phyloP scores from a whole-genome alignment of 2,888 invertebrate species.

The Pyrocoelia pectoralis region DNA sequence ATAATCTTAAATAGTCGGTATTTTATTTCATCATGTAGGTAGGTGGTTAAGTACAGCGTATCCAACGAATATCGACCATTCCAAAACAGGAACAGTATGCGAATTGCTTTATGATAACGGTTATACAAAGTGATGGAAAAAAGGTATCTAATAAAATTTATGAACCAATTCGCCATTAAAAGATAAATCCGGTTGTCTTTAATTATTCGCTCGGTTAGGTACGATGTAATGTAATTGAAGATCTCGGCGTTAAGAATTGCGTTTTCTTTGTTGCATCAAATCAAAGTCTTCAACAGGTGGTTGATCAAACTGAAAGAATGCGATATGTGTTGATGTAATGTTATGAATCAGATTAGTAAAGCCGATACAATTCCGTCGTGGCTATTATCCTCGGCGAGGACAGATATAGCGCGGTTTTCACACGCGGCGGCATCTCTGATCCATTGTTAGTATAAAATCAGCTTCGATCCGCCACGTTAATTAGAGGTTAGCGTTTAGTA shows the following conservation, averaged over 20 bases:
- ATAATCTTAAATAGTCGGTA: too few species aligned
- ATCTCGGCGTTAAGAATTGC: background rate
- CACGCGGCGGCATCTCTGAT: slow-evolving; percentile 38
- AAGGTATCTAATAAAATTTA: background rate
- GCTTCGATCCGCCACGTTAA: slow-evolving; percentile 37
- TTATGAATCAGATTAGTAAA: slow-evolving; percentile 28
- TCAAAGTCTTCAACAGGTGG: slow-evolving; percentile 17
- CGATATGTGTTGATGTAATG: slow-evolving; percentile 16
- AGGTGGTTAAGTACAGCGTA: too few species aligned
- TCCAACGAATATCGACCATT: too few species aligned
- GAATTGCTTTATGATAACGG: too few species aligned
- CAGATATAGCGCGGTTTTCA: slow-evolving; percentile 37
- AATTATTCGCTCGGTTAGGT: slow-evolving; percentile 7
- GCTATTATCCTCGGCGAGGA: slow-evolving; percentile 33
- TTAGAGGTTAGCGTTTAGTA: slow-evolving; percentile 37
- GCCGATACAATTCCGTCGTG: slow-evolving; percentile 36
- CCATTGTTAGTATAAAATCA: slow-evolving; percentile 38
- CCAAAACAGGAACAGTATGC: too few species aligned
- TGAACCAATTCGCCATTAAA: slow-evolving; percentile 7
- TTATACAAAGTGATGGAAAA: too few species aligned
- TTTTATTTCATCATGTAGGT: too few species aligned
- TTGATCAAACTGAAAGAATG: slow-evolving; percentile 20
- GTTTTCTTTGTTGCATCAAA: slow-evolving; percentile 11
- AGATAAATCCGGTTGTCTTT: slow-evolving; percentile 9
- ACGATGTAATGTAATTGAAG: slow-evolving; percentile 5